Percentiles rank a stretch among this genome's conserved stretches.
Evolutionary conservation across 2,797 vertebrate species (phyloP).

Genomic region (Chaenodraco wilsoni): DNA sequence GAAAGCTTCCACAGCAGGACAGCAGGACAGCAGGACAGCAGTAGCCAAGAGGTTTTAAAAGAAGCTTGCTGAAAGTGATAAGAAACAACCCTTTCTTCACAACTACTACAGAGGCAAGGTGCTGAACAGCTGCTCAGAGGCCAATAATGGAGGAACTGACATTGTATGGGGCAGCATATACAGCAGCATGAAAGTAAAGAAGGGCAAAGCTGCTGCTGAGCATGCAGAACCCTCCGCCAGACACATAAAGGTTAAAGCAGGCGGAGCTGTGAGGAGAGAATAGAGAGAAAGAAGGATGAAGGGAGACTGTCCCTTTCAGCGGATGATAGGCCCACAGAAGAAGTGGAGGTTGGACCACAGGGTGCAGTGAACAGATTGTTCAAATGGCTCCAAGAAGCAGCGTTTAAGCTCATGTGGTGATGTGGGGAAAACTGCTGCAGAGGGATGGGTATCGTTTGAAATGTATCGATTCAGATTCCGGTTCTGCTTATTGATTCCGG

Average conservation of each 20-base stretch:
- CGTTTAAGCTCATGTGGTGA: conserved; percentile 57
- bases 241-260: conserved; percentile 61
- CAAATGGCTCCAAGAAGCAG: conserved; percentile 47
- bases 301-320: conserved; percentile 47
- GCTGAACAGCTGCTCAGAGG: conserved; percentile 46
- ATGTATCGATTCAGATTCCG: no score
- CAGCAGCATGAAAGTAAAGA: conserved; percentile 40
- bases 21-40: conserved; percentile 14
- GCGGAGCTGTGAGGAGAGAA: conserved; percentile 36
- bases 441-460: no score
- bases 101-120: conserved; percentile 24
- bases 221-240: conserved; percentile 60
- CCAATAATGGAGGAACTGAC: conserved; percentile 31
- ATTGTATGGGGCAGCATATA: conserved; percentile 40
- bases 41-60: conserved; percentile 27
- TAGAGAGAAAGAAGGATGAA: conserved; percentile 17
- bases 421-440: conserved; percentile 42
- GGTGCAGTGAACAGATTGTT: conserved; percentile 62
- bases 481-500: no score
- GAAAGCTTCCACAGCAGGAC: background rate
- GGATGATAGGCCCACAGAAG: conserved; percentile 55
- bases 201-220: conserved; percentile 55
- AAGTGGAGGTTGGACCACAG: conserved; percentile 32
- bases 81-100: conserved; percentile 25
- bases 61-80: conserved; percentile 25